A percentile compares a stretch with the other conserved stretches of the same genome.
These are phyloP conservation scores for Furcula furcula DNA, from an alignment of 2,888 invertebrate species.

Conservation along the genomic window DNA sequence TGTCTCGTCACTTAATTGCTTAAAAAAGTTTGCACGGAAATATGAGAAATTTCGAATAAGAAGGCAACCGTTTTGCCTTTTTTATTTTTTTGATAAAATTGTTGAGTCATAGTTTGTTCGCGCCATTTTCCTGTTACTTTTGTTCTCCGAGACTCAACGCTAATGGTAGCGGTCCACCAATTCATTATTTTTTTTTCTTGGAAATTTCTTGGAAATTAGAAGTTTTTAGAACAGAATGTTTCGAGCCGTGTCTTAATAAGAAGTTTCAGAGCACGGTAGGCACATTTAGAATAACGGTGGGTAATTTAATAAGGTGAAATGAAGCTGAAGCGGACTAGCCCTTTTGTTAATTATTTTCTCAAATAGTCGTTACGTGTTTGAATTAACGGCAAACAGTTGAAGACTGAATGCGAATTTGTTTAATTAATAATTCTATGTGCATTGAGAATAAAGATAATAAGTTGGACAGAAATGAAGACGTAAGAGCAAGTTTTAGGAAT, in stretches of 20 bases:
- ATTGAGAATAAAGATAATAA: too few relatives aligned
- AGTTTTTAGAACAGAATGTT: not conserved
- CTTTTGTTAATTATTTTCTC: constrained; percentile 33
- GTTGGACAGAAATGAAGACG: too few relatives aligned
- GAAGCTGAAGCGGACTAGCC: constrained; percentile 32
- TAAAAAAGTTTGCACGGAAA: not conserved
- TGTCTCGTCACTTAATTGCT: constrained; percentile 7
- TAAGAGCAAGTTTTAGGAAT: too few relatives aligned
- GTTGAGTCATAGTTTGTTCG: constrained; percentile 11
- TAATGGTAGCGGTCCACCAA: not conserved
- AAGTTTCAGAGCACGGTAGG: constrained; percentile 1
- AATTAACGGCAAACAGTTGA: constrained; percentile 26
- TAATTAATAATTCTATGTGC: too few relatives aligned
- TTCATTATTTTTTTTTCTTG: not conserved
- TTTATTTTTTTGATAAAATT: constrained; percentile 5
- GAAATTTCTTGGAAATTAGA: not conserved
- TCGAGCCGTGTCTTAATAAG: constrained; percentile 7
- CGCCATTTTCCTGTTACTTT: constrained; percentile 15
- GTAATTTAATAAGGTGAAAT: constrained; percentile 27
- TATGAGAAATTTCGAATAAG: not conserved
- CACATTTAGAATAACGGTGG: constrained; percentile 13
- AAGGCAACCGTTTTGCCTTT: constrained; percentile 8
- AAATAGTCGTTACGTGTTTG: constrained; percentile 24
- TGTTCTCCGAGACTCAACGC: constrained; percentile 1
- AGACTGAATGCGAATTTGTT: too few relatives aligned